Conservation (phyloP, 2,888 invertebrate genomes). For the Lathronympha strigana region DNA sequence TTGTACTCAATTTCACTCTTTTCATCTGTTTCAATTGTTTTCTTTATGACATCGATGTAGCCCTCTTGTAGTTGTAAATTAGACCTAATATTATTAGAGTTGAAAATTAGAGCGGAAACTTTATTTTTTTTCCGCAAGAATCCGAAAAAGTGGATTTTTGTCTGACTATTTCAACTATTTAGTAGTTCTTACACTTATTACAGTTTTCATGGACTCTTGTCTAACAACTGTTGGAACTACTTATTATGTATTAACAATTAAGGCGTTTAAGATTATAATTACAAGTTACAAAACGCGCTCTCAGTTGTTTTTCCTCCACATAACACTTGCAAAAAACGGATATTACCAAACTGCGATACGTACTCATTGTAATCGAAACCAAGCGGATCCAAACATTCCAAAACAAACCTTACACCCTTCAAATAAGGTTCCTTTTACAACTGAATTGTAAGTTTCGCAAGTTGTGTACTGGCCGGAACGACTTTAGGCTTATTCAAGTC, state of each 20-base stretch:
- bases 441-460: slow-evolving; percentile 31
- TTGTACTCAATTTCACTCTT: no score
- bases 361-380: slow-evolving; percentile 62
- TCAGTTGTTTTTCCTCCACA: slow-evolving; percentile 26
- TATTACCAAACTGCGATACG: slow-evolving; percentile 62
- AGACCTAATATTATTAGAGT: no score
- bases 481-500: not conserved
- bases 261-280: slow-evolving; percentile 19
- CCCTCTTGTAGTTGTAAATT: no score
- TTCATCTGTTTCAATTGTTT: no score
- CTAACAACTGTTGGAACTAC: no score
- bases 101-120: no score
- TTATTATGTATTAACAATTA: slow-evolving; percentile 6
- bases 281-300: slow-evolving; percentile 23
- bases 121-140: no score
- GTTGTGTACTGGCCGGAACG: slow-evolving; percentile 37
- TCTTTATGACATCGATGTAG: no score
- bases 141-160: no score
- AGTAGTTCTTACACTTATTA: no score
- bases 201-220: no score
- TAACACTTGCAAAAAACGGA: slow-evolving; percentile 50
- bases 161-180: no score
- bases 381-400: slow-evolving; percentile 50
- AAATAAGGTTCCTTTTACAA: slow-evolving; percentile 7
- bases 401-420: slow-evolving; percentile 18